These are phyloP conservation scores for Noctua pronuba DNA, from an alignment of 2,888 invertebrate species.

Conservation along the genomic window DNA sequence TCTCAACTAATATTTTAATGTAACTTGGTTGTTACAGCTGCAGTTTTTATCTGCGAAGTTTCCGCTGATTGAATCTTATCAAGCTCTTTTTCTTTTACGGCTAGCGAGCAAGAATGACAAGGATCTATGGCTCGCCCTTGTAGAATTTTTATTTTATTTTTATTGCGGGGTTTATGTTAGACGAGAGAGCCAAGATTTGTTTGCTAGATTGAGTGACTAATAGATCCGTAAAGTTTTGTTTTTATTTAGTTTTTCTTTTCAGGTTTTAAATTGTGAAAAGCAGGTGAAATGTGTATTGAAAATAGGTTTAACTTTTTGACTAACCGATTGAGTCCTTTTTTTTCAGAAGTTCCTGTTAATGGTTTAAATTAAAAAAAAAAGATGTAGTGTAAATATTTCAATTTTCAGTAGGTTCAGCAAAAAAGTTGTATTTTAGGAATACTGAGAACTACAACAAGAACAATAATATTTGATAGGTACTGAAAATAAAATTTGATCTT, in stretches of 20 bases:
- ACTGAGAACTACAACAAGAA: neutral
- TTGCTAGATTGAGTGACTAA: neutral
- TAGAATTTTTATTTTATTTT: slow-evolving; percentile 23
- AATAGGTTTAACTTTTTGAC: neutral
- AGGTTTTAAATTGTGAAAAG: neutral
- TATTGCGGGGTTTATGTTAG: neutral
- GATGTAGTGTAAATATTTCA: neutral
- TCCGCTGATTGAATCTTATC: slow-evolving; percentile 44
- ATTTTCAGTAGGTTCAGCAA: neutral
- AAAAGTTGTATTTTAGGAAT: neutral
- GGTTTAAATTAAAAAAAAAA: neutral
- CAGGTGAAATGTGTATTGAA: neutral
- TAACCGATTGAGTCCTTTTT: neutral
- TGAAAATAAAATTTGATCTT: neutral
- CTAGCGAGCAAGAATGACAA: slow-evolving; percentile 17
- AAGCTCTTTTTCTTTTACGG: slow-evolving; percentile 19
- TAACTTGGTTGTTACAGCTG: slow-evolving; percentile 21
- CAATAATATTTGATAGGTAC: neutral
- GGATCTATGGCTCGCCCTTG: slow-evolving; percentile 22
- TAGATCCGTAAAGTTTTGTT: neutral
- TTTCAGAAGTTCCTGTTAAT: neutral
- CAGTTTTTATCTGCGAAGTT: slow-evolving; percentile 39
- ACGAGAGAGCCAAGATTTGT: neutral
- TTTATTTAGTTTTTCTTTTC: neutral
- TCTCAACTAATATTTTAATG: slow-evolving; percentile 35